Conservation (phyloP, 2,888 invertebrate genomes). For the Drosophila robusta region DNA sequence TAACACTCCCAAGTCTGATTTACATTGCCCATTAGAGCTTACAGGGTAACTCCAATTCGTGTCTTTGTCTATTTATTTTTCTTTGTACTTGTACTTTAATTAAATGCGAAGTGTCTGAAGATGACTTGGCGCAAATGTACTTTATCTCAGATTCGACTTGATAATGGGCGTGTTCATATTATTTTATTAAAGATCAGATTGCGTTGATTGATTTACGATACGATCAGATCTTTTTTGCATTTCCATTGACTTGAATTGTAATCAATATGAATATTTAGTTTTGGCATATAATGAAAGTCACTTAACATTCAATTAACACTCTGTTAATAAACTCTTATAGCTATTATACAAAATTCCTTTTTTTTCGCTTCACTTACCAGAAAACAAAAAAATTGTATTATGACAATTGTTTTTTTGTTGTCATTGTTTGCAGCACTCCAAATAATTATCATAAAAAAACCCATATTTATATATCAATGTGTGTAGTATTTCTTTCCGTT, state of each 20-base stretch:
- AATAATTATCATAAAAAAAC: slow-evolving; percentile 75
- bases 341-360: neutral
- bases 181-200: slow-evolving; percentile 47
- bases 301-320: slow-evolving; percentile 3
- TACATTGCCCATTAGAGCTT: too few relatives aligned
- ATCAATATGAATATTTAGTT: slow-evolving; percentile 13
- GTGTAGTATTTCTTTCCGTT: slow-evolving; percentile 56
- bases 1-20: too few relatives aligned
- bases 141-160: slow-evolving; percentile 17
- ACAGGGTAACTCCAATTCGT: slow-evolving; percentile 31
- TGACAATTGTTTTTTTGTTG: slow-evolving; percentile 39
- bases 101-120: slow-evolving; percentile 21
- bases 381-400: slow-evolving; percentile 1
- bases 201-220: slow-evolving; percentile 57
- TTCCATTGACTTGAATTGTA: slow-evolving; percentile 9
- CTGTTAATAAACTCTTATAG: slow-evolving; percentile 13
- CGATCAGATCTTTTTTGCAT: slow-evolving; percentile 26
- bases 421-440: slow-evolving; percentile 69
- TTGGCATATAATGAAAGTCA: neutral
- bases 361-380: too few relatives aligned
- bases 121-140: slow-evolving; percentile 32
- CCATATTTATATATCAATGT: slow-evolving; percentile 55
- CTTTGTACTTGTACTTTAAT: slow-evolving; percentile 25
- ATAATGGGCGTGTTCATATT: slow-evolving; percentile 53
- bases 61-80: neutral